Conservation (phyloP, 2,797 vertebrate genomes). For the Cygnus olor region DNA sequence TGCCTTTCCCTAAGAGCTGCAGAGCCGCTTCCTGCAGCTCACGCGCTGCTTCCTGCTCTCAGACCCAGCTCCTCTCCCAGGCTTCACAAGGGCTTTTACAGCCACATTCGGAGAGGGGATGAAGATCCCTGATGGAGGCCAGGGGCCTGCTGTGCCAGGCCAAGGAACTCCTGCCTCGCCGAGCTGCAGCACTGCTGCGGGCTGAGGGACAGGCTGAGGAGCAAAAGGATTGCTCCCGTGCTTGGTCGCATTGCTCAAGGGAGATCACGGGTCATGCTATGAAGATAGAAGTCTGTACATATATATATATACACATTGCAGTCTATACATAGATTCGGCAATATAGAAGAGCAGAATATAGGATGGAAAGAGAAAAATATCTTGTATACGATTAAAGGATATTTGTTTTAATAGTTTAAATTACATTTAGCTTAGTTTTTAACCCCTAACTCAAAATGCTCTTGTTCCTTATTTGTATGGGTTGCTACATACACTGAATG, state of each 20-base stretch:
- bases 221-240: not conserved
- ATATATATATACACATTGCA: not conserved
- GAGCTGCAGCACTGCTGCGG: rapidly evolving
- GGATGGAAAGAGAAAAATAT: not conserved
- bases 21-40: not conserved
- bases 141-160: rapidly evolving
- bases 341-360: not conserved
- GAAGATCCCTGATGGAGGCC: rapidly evolving
- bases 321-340: not conserved
- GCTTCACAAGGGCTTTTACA: not conserved
- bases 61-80: not conserved
- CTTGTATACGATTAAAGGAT: not conserved
- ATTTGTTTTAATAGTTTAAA: constrained; percentile 18
- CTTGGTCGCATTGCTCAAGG: not conserved
- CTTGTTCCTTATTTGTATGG: not conserved
- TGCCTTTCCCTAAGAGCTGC: not conserved
- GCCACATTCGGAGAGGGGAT: rapidly evolving
- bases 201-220: not conserved
- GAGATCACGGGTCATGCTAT: not conserved
- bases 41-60: not conserved
- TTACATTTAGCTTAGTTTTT: constrained; percentile 12
- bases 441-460: not conserved
- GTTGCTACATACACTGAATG: not conserved
- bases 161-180: too few species aligned
- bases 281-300: not conserved